Percentiles rank a stretch among this genome's conserved stretches.
phyloP scores from a whole-genome alignment of 2,797 vertebrate genomes.

The Melanotaenia parkinsoni region DNA sequence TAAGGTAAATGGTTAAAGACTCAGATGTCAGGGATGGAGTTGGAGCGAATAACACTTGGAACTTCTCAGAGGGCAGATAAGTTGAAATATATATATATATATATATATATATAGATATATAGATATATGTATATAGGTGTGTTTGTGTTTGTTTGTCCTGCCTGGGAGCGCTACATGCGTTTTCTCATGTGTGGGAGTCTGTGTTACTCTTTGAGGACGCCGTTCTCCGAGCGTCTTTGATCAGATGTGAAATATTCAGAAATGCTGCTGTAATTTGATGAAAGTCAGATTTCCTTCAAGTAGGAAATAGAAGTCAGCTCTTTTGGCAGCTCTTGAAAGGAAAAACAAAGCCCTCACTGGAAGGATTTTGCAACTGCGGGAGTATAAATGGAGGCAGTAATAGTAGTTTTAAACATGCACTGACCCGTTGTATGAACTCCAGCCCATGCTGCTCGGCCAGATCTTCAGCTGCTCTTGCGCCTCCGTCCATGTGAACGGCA shows the following conservation, averaged over 20 bases:
- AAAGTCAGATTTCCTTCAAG: slow-evolving; percentile 90
- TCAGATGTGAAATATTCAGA: slow-evolving; percentile 94
- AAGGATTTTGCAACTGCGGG: slow-evolving; percentile 80
- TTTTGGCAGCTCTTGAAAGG: slow-evolving; percentile 86
- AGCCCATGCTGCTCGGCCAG: slow-evolving; percentile 86
- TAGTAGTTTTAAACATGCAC: slow-evolving; percentile 84
- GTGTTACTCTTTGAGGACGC: slow-evolving; percentile 2
- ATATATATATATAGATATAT: not conserved
- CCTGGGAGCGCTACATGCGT: slow-evolving; percentile 13
- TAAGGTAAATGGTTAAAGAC: slow-evolving; percentile 55
- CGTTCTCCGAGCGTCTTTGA: slow-evolving; percentile 75
- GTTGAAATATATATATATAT: slow-evolving; percentile 5
- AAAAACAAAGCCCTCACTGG: slow-evolving; percentile 83
- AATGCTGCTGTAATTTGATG: slow-evolving; percentile 93
- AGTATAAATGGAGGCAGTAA: slow-evolving; percentile 41
- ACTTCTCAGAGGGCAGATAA: slow-evolving; percentile 38
- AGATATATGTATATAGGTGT: not conserved
- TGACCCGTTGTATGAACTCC: slow-evolving; percentile 94
- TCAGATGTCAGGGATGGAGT: slow-evolving; percentile 42
- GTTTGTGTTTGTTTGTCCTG: slow-evolving; percentile 2
- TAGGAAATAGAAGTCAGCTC: slow-evolving; percentile 92
- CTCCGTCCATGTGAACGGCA: slow-evolving; percentile 85
- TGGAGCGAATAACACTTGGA: slow-evolving; percentile 31
- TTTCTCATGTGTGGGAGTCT: slow-evolving; percentile 7
- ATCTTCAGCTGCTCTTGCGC: slow-evolving; percentile 82